These are phyloP conservation scores for Thalpophila matura DNA, from an alignment of 2,888 invertebrate species.

Conservation along the genomic window DNA sequence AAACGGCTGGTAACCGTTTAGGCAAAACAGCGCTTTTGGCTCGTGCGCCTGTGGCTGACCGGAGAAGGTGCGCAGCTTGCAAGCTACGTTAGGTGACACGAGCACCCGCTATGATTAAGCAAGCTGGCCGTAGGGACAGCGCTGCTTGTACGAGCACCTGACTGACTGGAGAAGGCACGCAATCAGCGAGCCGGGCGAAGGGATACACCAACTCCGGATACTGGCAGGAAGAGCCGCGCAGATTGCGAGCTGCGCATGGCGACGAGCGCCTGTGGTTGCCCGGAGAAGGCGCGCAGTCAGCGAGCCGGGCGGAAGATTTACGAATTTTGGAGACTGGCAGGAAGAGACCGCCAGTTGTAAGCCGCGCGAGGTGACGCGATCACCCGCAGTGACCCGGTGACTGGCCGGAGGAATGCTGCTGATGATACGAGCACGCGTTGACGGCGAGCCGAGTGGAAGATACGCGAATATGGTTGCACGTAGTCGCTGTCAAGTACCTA, in stretches of 20 bases:
- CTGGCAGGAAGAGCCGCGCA: background rate
- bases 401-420: no score
- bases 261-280: background rate
- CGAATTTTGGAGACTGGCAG: no score
- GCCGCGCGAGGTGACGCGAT: background rate
- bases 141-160: background rate
- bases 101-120: background rate
- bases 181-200: background rate
- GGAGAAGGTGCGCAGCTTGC: conserved; percentile 1
- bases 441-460: background rate
- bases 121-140: background rate
- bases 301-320: background rate
- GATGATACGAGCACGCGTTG: background rate
- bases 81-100: background rate
- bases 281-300: background rate
- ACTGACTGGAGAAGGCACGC: background rate
- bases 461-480: background rate
- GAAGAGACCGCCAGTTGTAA: no score
- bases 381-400: background rate
- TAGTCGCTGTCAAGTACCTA: conserved; percentile 17
- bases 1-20: background rate
- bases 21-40: background rate
- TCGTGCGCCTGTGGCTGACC: background rate
- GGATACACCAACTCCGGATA: background rate
- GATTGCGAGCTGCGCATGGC: background rate